Conservation (phyloP, 1,140 invertebrate genomes). For the Sminthurides bifidus region DNA sequence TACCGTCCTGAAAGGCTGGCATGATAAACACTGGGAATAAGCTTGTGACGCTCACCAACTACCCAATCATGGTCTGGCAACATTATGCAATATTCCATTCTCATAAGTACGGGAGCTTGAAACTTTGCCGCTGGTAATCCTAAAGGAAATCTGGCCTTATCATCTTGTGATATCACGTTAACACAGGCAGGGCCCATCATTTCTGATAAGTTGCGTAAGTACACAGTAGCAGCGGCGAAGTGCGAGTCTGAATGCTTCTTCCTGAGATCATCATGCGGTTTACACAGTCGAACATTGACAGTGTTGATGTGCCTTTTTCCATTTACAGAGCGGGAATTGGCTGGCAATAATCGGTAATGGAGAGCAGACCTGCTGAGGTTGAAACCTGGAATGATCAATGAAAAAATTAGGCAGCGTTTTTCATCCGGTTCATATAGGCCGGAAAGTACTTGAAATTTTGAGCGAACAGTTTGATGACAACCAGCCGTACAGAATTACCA, state of each 20-base stretch:
- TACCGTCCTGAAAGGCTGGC: constrained; percentile 30
- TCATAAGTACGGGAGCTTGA: constrained; percentile 37
- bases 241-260: constrained; percentile 30
- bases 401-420: neutral
- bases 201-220: constrained; percentile 14
- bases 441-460: no score
- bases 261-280: constrained; percentile 27
- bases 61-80: constrained; percentile 41
- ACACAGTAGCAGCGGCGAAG: constrained; percentile 32
- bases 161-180: constrained; percentile 35
- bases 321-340: constrained; percentile 19
- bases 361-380: constrained; percentile 13
- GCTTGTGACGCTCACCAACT: constrained; percentile 35
- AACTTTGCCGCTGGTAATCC: constrained; percentile 34
- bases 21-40: constrained; percentile 33
- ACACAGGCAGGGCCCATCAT: constrained; percentile 30
- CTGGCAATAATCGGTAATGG: constrained; percentile 32
- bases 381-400: constrained; percentile 1
- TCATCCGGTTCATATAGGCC: no score
- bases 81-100: constrained; percentile 37
- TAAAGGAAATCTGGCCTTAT: constrained; percentile 33
- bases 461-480: no score
- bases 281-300: constrained; percentile 32
- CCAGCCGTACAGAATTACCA: no score
- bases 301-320: constrained; percentile 33